Evolutionary conservation across 2,888 invertebrate genomes (phyloP).

Genomic region (Aradus depressus): DNA sequence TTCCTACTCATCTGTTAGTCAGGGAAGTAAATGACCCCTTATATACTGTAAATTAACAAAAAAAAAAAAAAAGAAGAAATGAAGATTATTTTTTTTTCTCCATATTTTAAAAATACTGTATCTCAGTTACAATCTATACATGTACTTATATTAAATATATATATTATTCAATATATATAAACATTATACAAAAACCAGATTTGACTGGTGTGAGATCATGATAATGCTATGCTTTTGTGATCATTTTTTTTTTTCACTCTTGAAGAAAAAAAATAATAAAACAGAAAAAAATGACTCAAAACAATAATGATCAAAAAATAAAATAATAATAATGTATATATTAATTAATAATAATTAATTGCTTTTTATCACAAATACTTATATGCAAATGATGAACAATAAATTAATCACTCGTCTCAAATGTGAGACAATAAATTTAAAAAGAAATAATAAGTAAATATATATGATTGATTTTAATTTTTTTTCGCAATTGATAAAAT

Average conservation of each 20-base stretch:
- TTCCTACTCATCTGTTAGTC: too few relatives aligned
- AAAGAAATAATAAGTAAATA: too few relatives aligned
- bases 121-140: constrained; percentile 13
- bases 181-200: constrained; percentile 19
- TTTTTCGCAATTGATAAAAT: too few relatives aligned
- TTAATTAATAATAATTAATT: constrained; percentile 16
- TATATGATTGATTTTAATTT: too few relatives aligned
- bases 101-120: constrained; percentile 13
- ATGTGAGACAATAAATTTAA: constrained; percentile 12
- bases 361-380: constrained; percentile 16
- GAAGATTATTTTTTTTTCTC: too few relatives aligned
- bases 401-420: constrained; percentile 16
- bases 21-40: too few relatives aligned
- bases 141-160: constrained; percentile 15
- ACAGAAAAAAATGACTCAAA: constrained; percentile 18
- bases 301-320: constrained; percentile 16
- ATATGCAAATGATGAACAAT: constrained; percentile 15
- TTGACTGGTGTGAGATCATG: constrained; percentile 16
- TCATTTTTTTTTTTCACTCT: constrained; percentile 11
- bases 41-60: too few relatives aligned
- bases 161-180: too few relatives aligned
- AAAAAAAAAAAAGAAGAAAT: too few relatives aligned
- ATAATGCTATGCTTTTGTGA: constrained; percentile 14
- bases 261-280: constrained; percentile 19
- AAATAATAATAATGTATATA: constrained; percentile 16